A percentile compares a stretch with the other conserved stretches of the same genome.
phyloP scores from a whole-genome alignment of 2,797 vertebrate species.

The Petrocephalus schoutedeni region DNA sequence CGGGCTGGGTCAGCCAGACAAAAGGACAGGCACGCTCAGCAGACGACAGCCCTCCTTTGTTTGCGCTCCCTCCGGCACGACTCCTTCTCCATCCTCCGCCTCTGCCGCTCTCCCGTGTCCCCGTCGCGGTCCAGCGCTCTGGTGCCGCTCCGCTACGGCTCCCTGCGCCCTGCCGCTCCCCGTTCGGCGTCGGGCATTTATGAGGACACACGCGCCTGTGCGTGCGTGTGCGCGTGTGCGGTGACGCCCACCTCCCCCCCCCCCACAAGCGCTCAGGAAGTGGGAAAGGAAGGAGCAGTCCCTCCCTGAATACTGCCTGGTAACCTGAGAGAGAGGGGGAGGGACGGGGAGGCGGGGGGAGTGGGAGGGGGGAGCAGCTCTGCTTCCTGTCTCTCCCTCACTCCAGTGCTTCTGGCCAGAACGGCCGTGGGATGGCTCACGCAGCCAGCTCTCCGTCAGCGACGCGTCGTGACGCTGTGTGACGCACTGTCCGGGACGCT shows the following conservation, averaged over 20 bases:
- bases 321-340: constrained; percentile 52
- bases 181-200: background rate
- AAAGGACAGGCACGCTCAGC: constrained; percentile 44
- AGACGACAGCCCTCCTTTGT: constrained; percentile 62
- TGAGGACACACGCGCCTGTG: constrained; percentile 50
- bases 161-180: constrained; percentile 57
- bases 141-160: background rate
- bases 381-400: constrained; percentile 15
- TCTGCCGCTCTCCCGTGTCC: constrained; percentile 13
- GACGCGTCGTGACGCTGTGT: background rate
- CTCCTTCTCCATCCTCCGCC: background rate
- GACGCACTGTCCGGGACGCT: background rate
- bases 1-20: constrained; percentile 50
- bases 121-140: constrained; percentile 36
- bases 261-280: background rate
- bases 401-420: constrained; percentile 1
- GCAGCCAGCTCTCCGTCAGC: background rate
- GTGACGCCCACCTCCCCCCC: constrained; percentile 29
- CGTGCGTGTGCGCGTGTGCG: constrained; percentile 40
- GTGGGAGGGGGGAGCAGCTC: background rate
- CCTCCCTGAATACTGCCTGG: constrained; percentile 49
- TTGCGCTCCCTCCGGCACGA: constrained; percentile 52
- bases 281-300: background rate
- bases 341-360: constrained; percentile 21
- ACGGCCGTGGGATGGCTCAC: background rate